Percentiles rank a stretch among this genome's conserved stretches.
Conservation (phyloP, 2,888 invertebrate genomes). For the Drosophila longiperda region DNA sequence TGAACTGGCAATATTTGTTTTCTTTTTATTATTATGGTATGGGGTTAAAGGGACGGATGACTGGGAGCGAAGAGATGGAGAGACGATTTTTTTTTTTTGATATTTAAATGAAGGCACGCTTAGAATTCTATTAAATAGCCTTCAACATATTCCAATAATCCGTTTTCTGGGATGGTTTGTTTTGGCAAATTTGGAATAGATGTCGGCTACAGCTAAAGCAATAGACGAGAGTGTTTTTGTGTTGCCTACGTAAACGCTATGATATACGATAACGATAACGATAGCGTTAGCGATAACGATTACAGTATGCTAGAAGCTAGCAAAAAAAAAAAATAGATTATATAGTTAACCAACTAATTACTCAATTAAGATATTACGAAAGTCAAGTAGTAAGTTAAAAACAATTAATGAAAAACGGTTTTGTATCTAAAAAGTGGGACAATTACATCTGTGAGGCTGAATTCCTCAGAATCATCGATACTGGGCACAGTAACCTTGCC, state of each 20-base stretch:
- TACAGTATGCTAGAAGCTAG: constrained; percentile 51
- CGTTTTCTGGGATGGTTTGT: constrained; percentile 65
- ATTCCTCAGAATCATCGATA: constrained; percentile 97
- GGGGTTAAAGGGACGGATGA: constrained; percentile 38
- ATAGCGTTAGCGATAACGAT: constrained; percentile 51
- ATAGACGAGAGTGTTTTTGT: constrained; percentile 31
- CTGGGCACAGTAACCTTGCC: constrained; percentile 96
- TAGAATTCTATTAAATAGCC: constrained; percentile 36
- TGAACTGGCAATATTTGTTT: constrained; percentile 16
- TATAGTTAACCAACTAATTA: constrained; percentile 66
- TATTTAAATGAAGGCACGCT: constrained; percentile 12
- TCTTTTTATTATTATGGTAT: constrained; percentile 22
- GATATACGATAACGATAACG: constrained; percentile 51
- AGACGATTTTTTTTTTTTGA: neutral
- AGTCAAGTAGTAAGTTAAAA: constrained; percentile 43
- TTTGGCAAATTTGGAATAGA: constrained; percentile 64
- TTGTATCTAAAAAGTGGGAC: constrained; percentile 46
- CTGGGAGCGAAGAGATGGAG: neutral
- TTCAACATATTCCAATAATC: constrained; percentile 69
- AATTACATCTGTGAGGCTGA: constrained; percentile 92
- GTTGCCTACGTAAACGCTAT: constrained; percentile 74
- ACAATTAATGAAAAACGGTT: constrained; percentile 18
- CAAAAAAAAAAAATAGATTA: constrained; percentile 15
- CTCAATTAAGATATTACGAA: constrained; percentile 54
- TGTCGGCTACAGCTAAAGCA: constrained; percentile 65